Percentiles rank a stretch among this genome's conserved stretches.
Conservation (phyloP, 2,888 invertebrate species). For the Hydrotaea diabolus region DNA sequence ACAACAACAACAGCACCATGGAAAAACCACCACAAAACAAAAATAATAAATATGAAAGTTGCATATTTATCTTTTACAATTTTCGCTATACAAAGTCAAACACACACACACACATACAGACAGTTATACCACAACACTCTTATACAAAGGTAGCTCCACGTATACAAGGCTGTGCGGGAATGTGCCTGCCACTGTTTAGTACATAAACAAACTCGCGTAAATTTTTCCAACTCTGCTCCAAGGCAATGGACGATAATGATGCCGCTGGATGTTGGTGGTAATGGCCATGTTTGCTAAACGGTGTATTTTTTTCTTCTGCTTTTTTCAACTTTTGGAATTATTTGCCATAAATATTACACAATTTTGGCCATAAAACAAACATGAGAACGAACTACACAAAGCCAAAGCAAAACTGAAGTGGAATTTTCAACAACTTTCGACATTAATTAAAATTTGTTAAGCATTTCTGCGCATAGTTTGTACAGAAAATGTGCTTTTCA, state of each 20-base stretch:
- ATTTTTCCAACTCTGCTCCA: slow-evolving; percentile 5
- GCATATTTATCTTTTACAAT: slow-evolving; percentile 45
- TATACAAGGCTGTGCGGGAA: not conserved
- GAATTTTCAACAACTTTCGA: slow-evolving; percentile 77
- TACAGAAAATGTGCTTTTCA: not conserved
- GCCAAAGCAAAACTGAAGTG: slow-evolving; percentile 38
- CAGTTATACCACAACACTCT: slow-evolving; percentile 16
- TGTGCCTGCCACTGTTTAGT: not conserved
- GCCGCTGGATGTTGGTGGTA: not conserved
- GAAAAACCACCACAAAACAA: slow-evolving; percentile 49
- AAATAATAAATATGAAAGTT: slow-evolving; percentile 44
- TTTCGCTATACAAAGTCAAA: slow-evolving; percentile 23
- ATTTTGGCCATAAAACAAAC: slow-evolving; percentile 46
- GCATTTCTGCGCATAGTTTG: slow-evolving; percentile 67
- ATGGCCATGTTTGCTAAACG: not conserved
- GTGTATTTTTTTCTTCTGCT: not conserved
- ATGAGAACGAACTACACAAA: not conserved
- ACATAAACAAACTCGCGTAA: slow-evolving; percentile 47
- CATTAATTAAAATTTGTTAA: slow-evolving; percentile 79
- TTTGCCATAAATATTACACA: slow-evolving; percentile 38
- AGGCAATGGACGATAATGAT: not conserved
- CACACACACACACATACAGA: slow-evolving; percentile 7
- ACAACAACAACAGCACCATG: slow-evolving; percentile 27
- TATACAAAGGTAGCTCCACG: slow-evolving; percentile 29
- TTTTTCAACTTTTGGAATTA: not conserved